Base-by-base conservation (phyloP, 2,797 vertebrate genomes). In the Hippopotamyrus pictus region DNA sequence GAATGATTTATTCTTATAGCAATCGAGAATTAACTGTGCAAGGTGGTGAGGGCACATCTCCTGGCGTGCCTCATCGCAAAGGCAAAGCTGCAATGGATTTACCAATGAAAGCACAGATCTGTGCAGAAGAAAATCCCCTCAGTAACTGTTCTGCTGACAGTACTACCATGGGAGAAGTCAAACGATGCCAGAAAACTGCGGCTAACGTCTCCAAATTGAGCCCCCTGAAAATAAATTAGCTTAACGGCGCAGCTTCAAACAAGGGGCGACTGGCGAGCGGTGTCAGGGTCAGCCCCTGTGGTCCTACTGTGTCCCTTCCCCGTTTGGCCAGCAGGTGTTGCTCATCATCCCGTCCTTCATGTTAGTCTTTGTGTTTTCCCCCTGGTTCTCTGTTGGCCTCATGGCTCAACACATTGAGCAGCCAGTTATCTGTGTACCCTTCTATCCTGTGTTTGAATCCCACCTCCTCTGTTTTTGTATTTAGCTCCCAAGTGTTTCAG, bases 101-200 rank as follows among this genome's bases (percentile, higher is more conserved):
- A 65, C 90, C 29, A 82, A 7, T n/a, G 86, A 50, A 46, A 48
- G 12, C 9, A 22, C 5, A 86, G 65, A 88, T 84, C 1, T 29
- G 85, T 22, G 62, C 76, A 85, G 90, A 2, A 29, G 89, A 29
- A 65, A 76, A 82, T 87, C 65, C 73, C 33, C 65, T 86, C 83
- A 37, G 46, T 33, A 48, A 79, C 73, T 65, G 86, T 90, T 25
- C 2, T 29, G 87, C 86, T 93, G 92, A 93, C 91, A 90, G 91
- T 90, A 22, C 37, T 88, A 19, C 91, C 5, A 11, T n/a, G 83
- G 90, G 91, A 91, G 91, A 91, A 86, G 88, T 89, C 92, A 92
- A 89, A 87, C 90, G 90, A 92, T 90, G 91, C 94, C 93, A 92
- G 92, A 89, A 90, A 9, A 84, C 90, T 86, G 92, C 90, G 90